Evolutionary conservation across 2,888 invertebrate species (phyloP).

Genomic region (Anarsia innoxiella): DNA sequence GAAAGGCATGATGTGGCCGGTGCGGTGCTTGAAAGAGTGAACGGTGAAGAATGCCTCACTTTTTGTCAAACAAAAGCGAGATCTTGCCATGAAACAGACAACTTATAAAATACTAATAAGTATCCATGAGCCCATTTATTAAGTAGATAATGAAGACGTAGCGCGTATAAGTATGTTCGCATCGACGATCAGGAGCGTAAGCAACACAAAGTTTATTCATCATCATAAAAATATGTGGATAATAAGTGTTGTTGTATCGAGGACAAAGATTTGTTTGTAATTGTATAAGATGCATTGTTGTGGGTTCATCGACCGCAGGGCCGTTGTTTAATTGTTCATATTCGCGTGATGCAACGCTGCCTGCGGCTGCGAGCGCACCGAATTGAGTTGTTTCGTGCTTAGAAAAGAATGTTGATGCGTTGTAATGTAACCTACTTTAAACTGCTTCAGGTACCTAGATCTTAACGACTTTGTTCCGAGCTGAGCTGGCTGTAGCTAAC

Average conservation of each 20-base stretch:
- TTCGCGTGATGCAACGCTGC: conserved; percentile 45
- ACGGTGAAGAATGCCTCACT: too few species aligned
- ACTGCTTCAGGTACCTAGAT: too few species aligned
- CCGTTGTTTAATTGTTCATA: conserved; percentile 38
- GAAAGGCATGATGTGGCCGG: conserved; percentile 5
- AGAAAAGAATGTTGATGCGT: conserved; percentile 9
- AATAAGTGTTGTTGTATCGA: conserved; percentile 27
- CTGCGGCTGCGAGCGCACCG: conserved; percentile 19
- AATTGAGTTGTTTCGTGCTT: conserved; percentile 7
- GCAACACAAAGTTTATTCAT: conserved; percentile 8
- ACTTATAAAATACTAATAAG: too few species aligned
- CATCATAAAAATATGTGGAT: conserved; percentile 7
- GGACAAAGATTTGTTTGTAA: conserved; percentile 26
- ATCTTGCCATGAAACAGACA: too few species aligned
- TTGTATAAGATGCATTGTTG: conserved; percentile 27
- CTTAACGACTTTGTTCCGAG: too few species aligned
- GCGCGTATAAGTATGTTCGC: too few species aligned
- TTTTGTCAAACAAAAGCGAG: too few species aligned
- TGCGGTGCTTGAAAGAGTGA: too few species aligned
- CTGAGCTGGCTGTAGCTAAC: too few species aligned
- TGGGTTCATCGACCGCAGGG: conserved; percentile 35
- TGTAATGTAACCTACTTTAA: neutral
- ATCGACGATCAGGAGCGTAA: too few species aligned
- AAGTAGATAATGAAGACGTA: too few species aligned
- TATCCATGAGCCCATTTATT: too few species aligned